Conservation (phyloP, 1,140 invertebrate genomes). For the Drosophila pruinosa region DNA sequence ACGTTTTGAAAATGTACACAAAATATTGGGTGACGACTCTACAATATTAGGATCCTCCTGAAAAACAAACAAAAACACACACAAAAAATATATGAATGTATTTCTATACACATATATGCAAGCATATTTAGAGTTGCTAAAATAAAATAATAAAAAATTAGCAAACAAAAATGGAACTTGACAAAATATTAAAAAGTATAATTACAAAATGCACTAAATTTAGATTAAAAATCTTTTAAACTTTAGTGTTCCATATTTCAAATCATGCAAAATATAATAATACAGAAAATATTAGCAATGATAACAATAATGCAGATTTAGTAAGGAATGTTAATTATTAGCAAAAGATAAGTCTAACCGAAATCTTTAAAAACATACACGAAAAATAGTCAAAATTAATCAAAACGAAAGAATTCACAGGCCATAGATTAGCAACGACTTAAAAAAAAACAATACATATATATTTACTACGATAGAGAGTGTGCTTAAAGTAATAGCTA, state of each 20-base stretch:
- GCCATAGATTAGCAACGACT: conserved; percentile 58
- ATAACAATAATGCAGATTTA: conserved; percentile 38
- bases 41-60: conserved; percentile 54
- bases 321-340: conserved; percentile 61
- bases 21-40: conserved; percentile 54
- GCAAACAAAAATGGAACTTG: conserved; percentile 66
- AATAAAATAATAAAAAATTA: conserved; percentile 54
- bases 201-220: conserved; percentile 72
- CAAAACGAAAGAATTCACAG: conserved; percentile 59
- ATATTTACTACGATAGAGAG: conserved; percentile 29
- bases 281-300: conserved; percentile 39
- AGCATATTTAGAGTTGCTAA: conserved; percentile 76
- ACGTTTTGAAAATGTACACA: conserved; percentile 46
- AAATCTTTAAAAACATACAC: conserved; percentile 54
- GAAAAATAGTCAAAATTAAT: conserved; percentile 76
- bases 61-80: conserved; percentile 10
- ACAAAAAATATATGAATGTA: conserved; percentile 10
- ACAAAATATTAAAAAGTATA: conserved; percentile 23
- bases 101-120: conserved; percentile 23
- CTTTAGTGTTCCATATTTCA: conserved; percentile 82
- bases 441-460: conserved; percentile 50
- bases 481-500: conserved; percentile 22
- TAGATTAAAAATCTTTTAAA: conserved; percentile 80
- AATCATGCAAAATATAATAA: conserved; percentile 46
- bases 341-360: conserved; percentile 47